Evolutionary conservation across 1,140 invertebrate genomes (phyloP).

Genomic region (Chironomus striatipennis): DNA sequence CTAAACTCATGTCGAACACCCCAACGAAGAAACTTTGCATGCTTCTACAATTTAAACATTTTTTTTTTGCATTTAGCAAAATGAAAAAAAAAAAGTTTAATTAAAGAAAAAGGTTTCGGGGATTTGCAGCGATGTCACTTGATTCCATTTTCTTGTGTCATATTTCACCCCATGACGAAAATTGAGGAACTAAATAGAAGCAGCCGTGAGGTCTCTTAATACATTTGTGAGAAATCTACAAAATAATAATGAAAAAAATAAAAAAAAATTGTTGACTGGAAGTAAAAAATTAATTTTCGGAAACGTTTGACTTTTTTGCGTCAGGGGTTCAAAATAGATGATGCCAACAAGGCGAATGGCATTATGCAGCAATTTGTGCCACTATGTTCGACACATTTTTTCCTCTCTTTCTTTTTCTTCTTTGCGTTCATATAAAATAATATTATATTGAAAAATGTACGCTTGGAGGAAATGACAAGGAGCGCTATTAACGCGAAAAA

Average conservation of each 20-base stretch:
- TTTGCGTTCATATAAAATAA: neutral
- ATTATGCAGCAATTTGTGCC: neutral
- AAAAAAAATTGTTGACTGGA: neutral
- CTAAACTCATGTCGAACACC: too few species aligned
- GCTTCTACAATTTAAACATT: neutral
- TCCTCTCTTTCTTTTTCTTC: neutral
- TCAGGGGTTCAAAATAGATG: neutral
- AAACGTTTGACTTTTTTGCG: slow-evolving; percentile 3
- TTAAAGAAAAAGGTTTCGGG: slow-evolving; percentile 17
- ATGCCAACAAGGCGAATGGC: neutral
- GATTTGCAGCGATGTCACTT: neutral
- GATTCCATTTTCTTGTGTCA: slow-evolving; percentile 17
- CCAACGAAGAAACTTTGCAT: too few species aligned
- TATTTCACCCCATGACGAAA: slow-evolving; percentile 1
- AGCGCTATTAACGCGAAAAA: slow-evolving; percentile 9
- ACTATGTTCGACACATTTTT: neutral
- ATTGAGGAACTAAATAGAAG: neutral
- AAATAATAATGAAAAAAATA: slow-evolving; percentile 4
- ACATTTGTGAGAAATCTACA: neutral
- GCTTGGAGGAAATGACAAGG: neutral
- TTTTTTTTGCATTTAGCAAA: neutral
- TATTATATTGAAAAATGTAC: too few species aligned
- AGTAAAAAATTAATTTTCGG: neutral
- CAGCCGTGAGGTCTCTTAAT: neutral
- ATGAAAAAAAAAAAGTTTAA: neutral